Evolutionary conservation across 2,888 invertebrate genomes (phyloP).

Genomic region (Synergus laeviventris): DNA sequence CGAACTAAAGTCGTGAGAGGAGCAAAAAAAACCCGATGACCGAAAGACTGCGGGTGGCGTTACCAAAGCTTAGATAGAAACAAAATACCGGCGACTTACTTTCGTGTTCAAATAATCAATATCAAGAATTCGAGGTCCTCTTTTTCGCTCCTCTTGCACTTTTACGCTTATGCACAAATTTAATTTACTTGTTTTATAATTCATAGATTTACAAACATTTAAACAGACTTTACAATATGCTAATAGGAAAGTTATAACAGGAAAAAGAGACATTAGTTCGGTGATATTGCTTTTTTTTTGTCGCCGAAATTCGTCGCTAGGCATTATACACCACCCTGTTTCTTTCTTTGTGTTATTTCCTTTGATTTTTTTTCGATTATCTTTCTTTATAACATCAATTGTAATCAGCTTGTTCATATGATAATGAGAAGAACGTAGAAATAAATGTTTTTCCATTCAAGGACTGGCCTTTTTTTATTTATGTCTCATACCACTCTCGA

Average conservation of each 20-base stretch:
- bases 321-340: conserved; percentile 33
- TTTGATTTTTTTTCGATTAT: conserved; percentile 55
- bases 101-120: background rate
- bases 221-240: background rate
- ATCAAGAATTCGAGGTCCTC: background rate
- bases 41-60: conserved; percentile 49
- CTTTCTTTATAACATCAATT: conserved; percentile 48
- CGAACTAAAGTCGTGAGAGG: conserved; percentile 18
- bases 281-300: conserved; percentile 39
- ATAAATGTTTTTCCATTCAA: conserved; percentile 76
- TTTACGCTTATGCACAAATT: conserved; percentile 23
- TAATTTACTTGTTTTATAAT: background rate
- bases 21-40: conserved; percentile 39
- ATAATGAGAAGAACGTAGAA: conserved; percentile 69
- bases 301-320: conserved; percentile 39
- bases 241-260: conserved; percentile 1
- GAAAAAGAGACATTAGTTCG: background rate
- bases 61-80: conserved; percentile 62
- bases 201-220: background rate
- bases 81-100: conserved; percentile 48
- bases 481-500: conserved; percentile 67
- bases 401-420: conserved; percentile 53
- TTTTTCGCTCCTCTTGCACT: background rate
- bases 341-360: conserved; percentile 52
- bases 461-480: conserved; percentile 73